Evolutionary conservation across 2,888 invertebrate genomes (phyloP), one percentile per base, ranked within the genome.

Genomic region (Coleophora deauratella): DNA sequence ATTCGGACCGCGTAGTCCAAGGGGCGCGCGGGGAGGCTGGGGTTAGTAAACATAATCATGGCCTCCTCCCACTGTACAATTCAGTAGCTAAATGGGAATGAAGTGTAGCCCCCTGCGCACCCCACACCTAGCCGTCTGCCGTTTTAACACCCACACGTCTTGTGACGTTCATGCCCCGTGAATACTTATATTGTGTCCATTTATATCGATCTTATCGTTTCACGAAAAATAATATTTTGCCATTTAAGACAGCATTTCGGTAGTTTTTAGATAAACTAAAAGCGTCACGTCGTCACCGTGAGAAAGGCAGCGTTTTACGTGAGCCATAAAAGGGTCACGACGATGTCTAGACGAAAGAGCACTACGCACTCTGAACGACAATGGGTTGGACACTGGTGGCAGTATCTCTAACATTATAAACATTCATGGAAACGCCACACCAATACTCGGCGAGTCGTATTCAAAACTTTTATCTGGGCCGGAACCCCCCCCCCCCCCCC

Each of bases 51-150:
- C 77, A 80, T 78, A 76, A 80, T 80, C 77, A 73, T 74, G 73
- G 74, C 73, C 74, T 72, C 77, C 77, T 69, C 77, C 72, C 78
- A 69, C 70, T 72, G 66, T 77, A 78, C 79, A 77, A 75, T 80
- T 76, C 77, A 78, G 75, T 79, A 74, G 78, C 79, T 80, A 80
- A 80, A 80, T 77, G 72, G 76, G 76, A 80, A 78, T 77, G 77
- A 80, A 80, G 77, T 78, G 76, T 74, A 68, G 64, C 66, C 69
- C 65, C 62, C 41, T 40, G 51, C 54, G 62, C 64, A 62, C 57
- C 66, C 70, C 68, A 62, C 62, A 63, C 65, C 65, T 66, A 63
- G 55, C 58, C 60, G 66, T 66, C 67, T 66, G 58, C 66, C 67
- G 57, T 66, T 68, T 59, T 58, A 53, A 62, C 68, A 57, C 72